Percentiles rank a stretch among this genome's conserved stretches.
These are phyloP conservation scores for Acanthochromis polyacanthus DNA, from an alignment of 2,113 vertebrate genomes.

Conservation along the genomic window DNA sequence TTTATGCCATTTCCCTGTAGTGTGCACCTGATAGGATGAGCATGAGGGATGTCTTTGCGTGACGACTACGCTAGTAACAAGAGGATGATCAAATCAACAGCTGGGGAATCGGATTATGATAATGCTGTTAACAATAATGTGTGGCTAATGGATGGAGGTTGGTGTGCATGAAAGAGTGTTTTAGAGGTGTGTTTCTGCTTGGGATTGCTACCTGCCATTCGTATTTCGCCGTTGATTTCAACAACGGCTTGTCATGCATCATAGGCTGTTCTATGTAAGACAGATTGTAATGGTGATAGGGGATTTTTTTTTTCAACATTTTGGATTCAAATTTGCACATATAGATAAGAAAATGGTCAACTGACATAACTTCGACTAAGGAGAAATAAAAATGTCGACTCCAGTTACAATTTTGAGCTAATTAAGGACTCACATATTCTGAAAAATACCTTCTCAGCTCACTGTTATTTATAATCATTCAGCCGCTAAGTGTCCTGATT, in stretches of 20 bases:
- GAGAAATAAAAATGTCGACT: no score
- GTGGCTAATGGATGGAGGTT: slow-evolving; percentile 81
- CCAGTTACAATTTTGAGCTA: no score
- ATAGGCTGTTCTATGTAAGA: neutral
- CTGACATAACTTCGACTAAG: no score
- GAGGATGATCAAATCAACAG: slow-evolving; percentile 81
- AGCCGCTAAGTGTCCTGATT: neutral
- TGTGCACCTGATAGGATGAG: slow-evolving; percentile 68
- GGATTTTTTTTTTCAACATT: neutral
- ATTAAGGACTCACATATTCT: no score
- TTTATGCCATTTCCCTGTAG: slow-evolving; percentile 66
- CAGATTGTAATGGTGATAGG: neutral
- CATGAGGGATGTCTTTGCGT: slow-evolving; percentile 78
- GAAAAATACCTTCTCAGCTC: neutral
- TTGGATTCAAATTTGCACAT: neutral
- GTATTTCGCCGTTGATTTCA: slow-evolving; percentile 10
- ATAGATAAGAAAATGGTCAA: neutral
- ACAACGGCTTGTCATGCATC: neutral
- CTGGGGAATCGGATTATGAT: slow-evolving; percentile 81
- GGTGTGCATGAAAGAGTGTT: slow-evolving; percentile 73
- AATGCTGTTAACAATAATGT: slow-evolving; percentile 84
- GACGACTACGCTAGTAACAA: slow-evolving; percentile 81
- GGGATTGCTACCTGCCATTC: slow-evolving; percentile 45
- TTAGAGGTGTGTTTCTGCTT: slow-evolving; percentile 65
- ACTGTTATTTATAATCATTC: no score